Base-by-base conservation (phyloP, 2,797 vertebrate genomes). In the Diplodus sargus region DNA sequence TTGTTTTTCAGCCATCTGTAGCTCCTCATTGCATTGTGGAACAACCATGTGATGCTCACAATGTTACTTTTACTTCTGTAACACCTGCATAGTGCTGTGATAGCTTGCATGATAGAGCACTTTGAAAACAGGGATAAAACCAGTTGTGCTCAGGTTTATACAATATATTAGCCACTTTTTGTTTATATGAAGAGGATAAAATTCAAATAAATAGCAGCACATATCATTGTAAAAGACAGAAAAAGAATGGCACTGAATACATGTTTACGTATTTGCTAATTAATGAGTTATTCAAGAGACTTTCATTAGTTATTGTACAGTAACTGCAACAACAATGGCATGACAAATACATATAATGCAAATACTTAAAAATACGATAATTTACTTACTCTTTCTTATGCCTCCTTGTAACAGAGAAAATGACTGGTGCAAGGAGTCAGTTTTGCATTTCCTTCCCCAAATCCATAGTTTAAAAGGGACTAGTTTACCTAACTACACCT, bases 321-420 rank as follows among this genome's bases (percentile, higher is more conserved):
- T 25, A 63, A 58, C 17, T 25, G 25, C 25, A 25, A 25, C 25
- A 70, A 45, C 62, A 72, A 34, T 45, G 64, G 59, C 47, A 59
- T 49, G 42, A 51, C 42, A 15, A 34, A 53, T 16, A 57, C 25
- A 52, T 14, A n/a, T 43, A 16, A 47, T 34, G 5, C 4, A 22
- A 45, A 30, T 14, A 54, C 22, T 43, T n/a, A 34, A 61, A 61
- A 61, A 28, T 28, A 52, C 47, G 10, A n/a, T 18, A 20, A 47
- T 47, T 56, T 9, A 73, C 51, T 48, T 17, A 28, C 25, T 57
- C 18, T 25, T 18, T 62, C 4, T 20, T 39, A 8, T 18, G 30
- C 20, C n/a, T 7, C 11, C 16, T 43, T 17, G 15, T 39, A 54
- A 15, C 48, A 48, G 30, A 42, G 61, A 51, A 16, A 11, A 52